Evolutionary conservation across 2,888 invertebrate species (phyloP).

Genomic region (Nasonovia ribisnigri): DNA sequence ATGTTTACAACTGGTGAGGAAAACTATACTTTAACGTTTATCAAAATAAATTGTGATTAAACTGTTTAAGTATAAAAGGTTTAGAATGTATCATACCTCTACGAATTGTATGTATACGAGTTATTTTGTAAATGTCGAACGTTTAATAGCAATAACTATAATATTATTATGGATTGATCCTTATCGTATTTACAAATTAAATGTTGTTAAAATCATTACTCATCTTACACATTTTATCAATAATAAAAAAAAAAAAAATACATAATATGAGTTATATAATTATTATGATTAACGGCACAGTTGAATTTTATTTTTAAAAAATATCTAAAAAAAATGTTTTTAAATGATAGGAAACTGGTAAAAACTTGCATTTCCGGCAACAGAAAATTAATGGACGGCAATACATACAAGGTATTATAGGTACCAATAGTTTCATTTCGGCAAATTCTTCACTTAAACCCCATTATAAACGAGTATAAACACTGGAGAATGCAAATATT

Average conservation of each 20-base stretch:
- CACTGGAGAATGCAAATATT: slow-evolving; percentile 17
- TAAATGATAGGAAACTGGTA: not conserved
- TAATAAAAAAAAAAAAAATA: no score
- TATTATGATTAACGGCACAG: not conserved
- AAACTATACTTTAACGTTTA: not conserved
- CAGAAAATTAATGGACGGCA: not conserved
- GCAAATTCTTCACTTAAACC: not conserved
- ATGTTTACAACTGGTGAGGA: not conserved
- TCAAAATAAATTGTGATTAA: not conserved
- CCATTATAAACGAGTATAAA: not conserved
- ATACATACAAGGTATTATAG: not conserved
- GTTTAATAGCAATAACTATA: not conserved
- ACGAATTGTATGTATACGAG: not conserved
- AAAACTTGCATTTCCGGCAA: not conserved
- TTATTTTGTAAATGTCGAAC: not conserved
- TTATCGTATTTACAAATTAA: not conserved
- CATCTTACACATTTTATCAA: not conserved
- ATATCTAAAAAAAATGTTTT: not conserved
- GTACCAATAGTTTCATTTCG: not conserved
- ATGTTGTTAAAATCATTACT: not conserved
- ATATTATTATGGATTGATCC: not conserved
- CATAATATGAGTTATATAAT: not conserved
- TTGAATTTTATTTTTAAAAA: not conserved
- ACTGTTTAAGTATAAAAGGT: not conserved
- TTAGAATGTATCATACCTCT: not conserved